These are phyloP conservation scores for Pterobdella sp. DNA, from an alignment of 2,888 invertebrate genomes.

Conservation along the genomic window DNA sequence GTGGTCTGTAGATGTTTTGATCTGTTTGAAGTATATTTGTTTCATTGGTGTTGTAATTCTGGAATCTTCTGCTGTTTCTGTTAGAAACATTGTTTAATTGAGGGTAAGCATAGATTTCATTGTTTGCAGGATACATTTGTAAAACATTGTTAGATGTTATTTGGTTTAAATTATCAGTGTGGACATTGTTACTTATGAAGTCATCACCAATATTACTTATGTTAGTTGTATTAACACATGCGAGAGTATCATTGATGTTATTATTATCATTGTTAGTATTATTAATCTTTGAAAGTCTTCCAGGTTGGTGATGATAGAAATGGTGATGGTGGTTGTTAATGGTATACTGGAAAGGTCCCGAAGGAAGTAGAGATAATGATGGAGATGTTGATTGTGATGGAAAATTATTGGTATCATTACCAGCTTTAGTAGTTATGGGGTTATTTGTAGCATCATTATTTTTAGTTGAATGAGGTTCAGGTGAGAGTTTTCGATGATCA, in stretches of 20 bases:
- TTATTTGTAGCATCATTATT: neutral
- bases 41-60: neutral
- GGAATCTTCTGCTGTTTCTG: neutral
- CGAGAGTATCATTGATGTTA: neutral
- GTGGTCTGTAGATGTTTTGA: neutral
- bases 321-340: conserved; percentile 9
- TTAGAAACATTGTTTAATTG: neutral
- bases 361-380: neutral
- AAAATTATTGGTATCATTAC: neutral
- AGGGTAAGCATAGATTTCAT: conserved; percentile 9
- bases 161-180: neutral
- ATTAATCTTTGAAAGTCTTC: neutral
- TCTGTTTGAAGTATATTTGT: neutral
- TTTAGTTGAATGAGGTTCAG: no score
- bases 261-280: neutral
- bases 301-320: conserved; percentile 7
- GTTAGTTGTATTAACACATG: neutral
- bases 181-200: neutral
- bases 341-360: neutral
- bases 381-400: neutral
- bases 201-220: neutral
- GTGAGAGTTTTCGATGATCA: neutral
- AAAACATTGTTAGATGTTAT: neutral
- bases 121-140: neutral
- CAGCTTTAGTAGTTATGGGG: neutral